phyloP scores from a whole-genome alignment of 1,140 invertebrate genomes.

The Drosophila teissieri region DNA sequence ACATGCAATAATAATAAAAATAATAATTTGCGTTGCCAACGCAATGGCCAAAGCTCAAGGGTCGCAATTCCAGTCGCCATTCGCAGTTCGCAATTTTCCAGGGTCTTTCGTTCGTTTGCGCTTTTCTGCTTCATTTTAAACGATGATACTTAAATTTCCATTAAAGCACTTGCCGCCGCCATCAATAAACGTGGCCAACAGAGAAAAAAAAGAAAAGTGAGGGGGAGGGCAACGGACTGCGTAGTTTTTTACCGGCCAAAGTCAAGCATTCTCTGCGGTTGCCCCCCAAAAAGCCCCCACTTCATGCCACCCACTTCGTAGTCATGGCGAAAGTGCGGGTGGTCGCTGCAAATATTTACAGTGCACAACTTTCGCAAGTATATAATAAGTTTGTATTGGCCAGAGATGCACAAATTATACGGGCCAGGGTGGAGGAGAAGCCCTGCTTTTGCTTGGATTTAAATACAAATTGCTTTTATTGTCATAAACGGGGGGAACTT shows the following conservation, averaged over 20 bases:
- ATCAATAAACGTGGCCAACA: constrained; percentile 67
- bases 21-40: constrained; percentile 74
- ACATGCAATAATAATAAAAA: constrained; percentile 67
- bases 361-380: constrained; percentile 61
- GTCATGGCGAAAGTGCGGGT: constrained; percentile 35
- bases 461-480: constrained; percentile 8
- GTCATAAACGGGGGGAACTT: neutral
- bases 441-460: constrained; percentile 6
- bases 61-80: constrained; percentile 39
- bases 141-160: constrained; percentile 83
- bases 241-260: constrained; percentile 58
- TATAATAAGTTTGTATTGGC: constrained; percentile 65
- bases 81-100: constrained; percentile 19
- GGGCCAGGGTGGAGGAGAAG: neutral
- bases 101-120: constrained; percentile 43
- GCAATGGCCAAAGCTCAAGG: constrained; percentile 61
- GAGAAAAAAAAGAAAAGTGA: neutral
- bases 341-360: constrained; percentile 68
- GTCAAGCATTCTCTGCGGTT: constrained; percentile 75
- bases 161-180: constrained; percentile 79
- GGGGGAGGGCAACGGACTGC: constrained; percentile 26
- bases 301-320: constrained; percentile 4
- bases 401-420: constrained; percentile 38
- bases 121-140: constrained; percentile 80
- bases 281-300: constrained; percentile 1